Base-by-base conservation (phyloP, 2,888 invertebrate genomes). In the Chymomyza amoena region DNA sequence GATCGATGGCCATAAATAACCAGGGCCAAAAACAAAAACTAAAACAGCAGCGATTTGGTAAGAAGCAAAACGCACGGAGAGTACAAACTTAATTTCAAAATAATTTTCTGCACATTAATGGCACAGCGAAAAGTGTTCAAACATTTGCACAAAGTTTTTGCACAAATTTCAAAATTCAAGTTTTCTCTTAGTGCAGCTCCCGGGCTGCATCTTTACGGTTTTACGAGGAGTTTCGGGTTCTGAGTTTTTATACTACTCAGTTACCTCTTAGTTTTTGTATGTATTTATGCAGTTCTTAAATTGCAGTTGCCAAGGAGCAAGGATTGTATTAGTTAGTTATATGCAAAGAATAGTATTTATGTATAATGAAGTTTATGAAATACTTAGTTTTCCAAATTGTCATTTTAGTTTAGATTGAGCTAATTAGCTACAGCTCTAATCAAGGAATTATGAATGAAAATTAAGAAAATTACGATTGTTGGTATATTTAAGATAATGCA, bases 1-100 rank as follows among this genome's bases (percentile, higher is more conserved):
- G 88, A 84, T 87, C 86, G 88, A 86, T 88, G 61, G 72, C 64
- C 84, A 88, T 87, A 87, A 87, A 84, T 87, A 87, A 84, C 79
- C 73, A 74, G 81, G 78, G 77, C 72, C 73, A 79, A 79, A 69
- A 36, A 16, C 18, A 36, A 13, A 36, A 62, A 39, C 62, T 51
- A 51, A 50, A 51, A 18, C n/a, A n/a, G n/a, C n/a, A n/a, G 1
- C 57, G 16, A 51, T 16, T 45, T 45, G 13, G 2, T 13, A 45
- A 10, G 13, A 36, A 32, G 52, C 32, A 51, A 16, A 45, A 73
- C 4, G 70, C 36, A 45, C 66, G 66, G 64, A 52, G 70, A 52
- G 70, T 45, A 69, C 68, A 84, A 84, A 85, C 83, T 85, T 87
- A 83, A 84, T 86, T 82, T 82, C 75, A 76, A 83, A 84, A 83